Base-by-base conservation (phyloP, 2,113 vertebrate species). In the Eublepharis macularius region DNA sequence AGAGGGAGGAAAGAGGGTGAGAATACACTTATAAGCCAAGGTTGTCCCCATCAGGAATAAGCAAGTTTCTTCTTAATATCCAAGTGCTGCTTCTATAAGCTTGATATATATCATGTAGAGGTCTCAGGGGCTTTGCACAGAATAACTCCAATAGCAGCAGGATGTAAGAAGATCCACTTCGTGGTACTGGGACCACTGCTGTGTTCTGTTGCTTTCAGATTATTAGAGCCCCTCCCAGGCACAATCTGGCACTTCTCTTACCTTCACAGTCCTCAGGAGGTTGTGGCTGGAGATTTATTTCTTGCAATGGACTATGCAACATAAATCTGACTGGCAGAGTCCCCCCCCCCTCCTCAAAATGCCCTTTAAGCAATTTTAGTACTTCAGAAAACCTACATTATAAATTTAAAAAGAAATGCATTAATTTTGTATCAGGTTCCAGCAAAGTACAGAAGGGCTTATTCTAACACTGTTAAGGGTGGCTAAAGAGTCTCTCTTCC, bases 341-440 rank as follows among this genome's bases (percentile, higher is more conserved):
- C 11, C 51, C 2, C 10, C 10, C 66, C 54, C 19, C 21, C 2
- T 88, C 91, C 87, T 45, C 43, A 51, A 19, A 43, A 84, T 85
- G 63, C 82, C 17, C 16, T 80, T 89, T 45, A 83, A 86, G 43
- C 47, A 73, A 41, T 36, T 89, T 85, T 80, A 86, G 13, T 17
- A 82, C 34, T 81, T 94, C 6, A 87, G 80, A 90, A 92, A 92
- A 70, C 13, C 39, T 85, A 0, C 72, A 63, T 54, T 93, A 87
- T 72, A 75, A 82, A 89, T 70, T 29, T 81, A 47, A 60, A 26
- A 60, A 91, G 81, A 60, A 89, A 90, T 84, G 1, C 63, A 88
- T 74, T 0, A 77, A 91, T 86, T 90, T 88, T 80, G 2, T 89
- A 90, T 76, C 83, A 91, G 51, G 34, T 88, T 21, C 86, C 82